phyloP scores from a whole-genome alignment of 2,113 vertebrate genomes.

The Meleagris gallopavo region DNA sequence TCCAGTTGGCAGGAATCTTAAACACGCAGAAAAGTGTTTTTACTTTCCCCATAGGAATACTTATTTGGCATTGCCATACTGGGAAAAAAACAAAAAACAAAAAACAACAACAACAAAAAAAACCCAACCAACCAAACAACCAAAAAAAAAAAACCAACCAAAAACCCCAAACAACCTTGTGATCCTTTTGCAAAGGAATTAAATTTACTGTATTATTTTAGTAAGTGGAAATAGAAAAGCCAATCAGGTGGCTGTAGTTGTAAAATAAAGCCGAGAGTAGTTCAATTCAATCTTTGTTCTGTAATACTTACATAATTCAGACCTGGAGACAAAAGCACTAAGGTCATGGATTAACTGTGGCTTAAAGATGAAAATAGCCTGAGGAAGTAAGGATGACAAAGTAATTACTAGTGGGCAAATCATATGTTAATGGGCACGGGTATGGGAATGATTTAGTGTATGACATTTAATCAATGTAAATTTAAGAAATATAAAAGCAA shows the following conservation, averaged over 20 bases:
- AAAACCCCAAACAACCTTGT: background rate
- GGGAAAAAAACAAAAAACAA: background rate
- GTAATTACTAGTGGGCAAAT: constrained; percentile 70
- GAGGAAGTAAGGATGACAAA: constrained; percentile 78
- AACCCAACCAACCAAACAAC: no score
- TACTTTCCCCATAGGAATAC: background rate
- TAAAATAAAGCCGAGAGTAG: constrained; percentile 58
- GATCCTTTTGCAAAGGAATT: constrained; percentile 40
- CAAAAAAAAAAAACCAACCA: background rate
- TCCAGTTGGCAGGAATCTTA: background rate
- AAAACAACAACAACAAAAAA: no score
- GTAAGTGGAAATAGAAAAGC: constrained; percentile 43
- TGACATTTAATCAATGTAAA: constrained; percentile 69
- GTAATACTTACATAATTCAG: constrained; percentile 52
- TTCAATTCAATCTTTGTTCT: constrained; percentile 49
- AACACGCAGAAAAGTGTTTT: background rate
- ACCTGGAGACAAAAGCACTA: constrained; percentile 51
- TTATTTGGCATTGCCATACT: background rate
- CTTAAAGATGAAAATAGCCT: constrained; percentile 77
- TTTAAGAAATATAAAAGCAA: constrained; percentile 42
- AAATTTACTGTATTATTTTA: constrained; percentile 36
- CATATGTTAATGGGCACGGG: constrained; percentile 60
- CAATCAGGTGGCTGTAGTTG: constrained; percentile 46
- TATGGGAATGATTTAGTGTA: constrained; percentile 61
- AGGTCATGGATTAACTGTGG: constrained; percentile 76